Evolutionary conservation across 2,113 vertebrate genomes (phyloP).

Genomic region (Vanacampus margaritifer): DNA sequence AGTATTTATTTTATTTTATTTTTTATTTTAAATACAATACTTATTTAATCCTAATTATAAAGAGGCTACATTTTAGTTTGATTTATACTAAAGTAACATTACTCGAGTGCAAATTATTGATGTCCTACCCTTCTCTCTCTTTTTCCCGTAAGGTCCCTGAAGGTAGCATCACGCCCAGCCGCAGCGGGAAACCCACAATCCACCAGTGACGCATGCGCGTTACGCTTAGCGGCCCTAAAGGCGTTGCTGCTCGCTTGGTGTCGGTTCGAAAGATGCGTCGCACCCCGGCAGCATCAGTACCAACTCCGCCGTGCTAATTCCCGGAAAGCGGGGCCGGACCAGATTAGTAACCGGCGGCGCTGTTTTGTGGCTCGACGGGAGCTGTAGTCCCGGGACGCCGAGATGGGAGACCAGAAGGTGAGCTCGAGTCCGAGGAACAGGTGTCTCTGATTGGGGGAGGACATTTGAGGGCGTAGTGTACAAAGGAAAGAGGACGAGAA

Average conservation of each 20-base stretch:
- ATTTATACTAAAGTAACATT: no score
- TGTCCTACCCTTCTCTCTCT: not conserved
- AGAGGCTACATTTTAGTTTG: no score
- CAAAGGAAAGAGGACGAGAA: slow-evolving; percentile 57
- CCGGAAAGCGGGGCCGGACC: slow-evolving; percentile 15
- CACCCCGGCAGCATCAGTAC: slow-evolving; percentile 72
- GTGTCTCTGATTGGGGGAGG: slow-evolving; percentile 51
- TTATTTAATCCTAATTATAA: no score
- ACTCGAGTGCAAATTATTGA: not conserved
- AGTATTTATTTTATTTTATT: no score
- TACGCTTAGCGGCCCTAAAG: slow-evolving; percentile 47
- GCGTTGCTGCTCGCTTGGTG: slow-evolving; percentile 54
- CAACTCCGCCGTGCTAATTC: slow-evolving; percentile 44
- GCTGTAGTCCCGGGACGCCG: slow-evolving; percentile 30
- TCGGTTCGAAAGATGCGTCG: slow-evolving; percentile 65
- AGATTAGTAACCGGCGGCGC: slow-evolving; percentile 9
- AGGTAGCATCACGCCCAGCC: not conserved
- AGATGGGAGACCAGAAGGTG: slow-evolving; percentile 78
- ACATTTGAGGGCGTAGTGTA: slow-evolving; percentile 56
- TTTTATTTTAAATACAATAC: no score
- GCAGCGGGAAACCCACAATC: slow-evolving; percentile 54
- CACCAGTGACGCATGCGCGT: slow-evolving; percentile 56
- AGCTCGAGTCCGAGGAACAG: slow-evolving; percentile 52
- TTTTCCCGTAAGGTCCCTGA: slow-evolving; percentile 21
- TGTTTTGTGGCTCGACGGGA: slow-evolving; percentile 22